A percentile compares a stretch with the other conserved stretches of the same genome.
These are phyloP conservation scores for Trichogramma pretiosum DNA, from an alignment of 1,140 invertebrate species.

Conservation along the genomic window DNA sequence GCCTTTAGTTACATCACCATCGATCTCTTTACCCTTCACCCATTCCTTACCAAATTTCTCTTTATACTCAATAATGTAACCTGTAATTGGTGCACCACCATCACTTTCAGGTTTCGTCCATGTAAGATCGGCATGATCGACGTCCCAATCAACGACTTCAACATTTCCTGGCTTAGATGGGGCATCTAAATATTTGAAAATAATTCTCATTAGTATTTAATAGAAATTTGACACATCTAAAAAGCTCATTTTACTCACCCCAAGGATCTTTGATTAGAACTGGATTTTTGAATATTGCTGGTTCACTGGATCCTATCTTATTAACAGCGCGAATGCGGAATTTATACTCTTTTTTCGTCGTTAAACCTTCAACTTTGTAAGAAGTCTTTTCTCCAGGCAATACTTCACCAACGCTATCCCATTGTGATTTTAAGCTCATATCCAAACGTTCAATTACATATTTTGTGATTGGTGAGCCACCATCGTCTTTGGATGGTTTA, in stretches of 20 bases:
- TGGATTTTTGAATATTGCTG: conserved; percentile 73
- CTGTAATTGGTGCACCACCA: conserved; percentile 89
- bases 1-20: conserved; percentile 63
- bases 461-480: conserved; percentile 79
- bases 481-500: conserved; percentile 88
- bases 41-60: conserved; percentile 88
- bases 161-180: conserved; percentile 85
- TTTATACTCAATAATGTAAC: conserved; percentile 88
- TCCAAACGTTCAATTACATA: conserved; percentile 95
- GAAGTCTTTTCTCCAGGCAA: conserved; percentile 53
- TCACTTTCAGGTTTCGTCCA: conserved; percentile 85
- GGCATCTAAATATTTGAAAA: conserved; percentile 57
- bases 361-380: conserved; percentile 82
- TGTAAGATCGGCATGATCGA: conserved; percentile 86
- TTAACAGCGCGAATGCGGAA: conserved; percentile 94
- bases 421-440: conserved; percentile 74
- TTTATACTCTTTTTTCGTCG: conserved; percentile 83
- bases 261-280: conserved; percentile 95
- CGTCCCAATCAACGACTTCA: conserved; percentile 92
- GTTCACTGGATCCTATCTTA: conserved; percentile 80
- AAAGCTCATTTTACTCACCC: conserved; percentile 54
- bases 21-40: conserved; percentile 70
- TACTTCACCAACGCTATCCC: conserved; percentile 76
- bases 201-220: conserved; percentile 8
- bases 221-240: conserved; percentile 9